These are phyloP conservation scores for Columbina picui DNA, from an alignment of 2,113 vertebrate genomes.

Conservation along the genomic window DNA sequence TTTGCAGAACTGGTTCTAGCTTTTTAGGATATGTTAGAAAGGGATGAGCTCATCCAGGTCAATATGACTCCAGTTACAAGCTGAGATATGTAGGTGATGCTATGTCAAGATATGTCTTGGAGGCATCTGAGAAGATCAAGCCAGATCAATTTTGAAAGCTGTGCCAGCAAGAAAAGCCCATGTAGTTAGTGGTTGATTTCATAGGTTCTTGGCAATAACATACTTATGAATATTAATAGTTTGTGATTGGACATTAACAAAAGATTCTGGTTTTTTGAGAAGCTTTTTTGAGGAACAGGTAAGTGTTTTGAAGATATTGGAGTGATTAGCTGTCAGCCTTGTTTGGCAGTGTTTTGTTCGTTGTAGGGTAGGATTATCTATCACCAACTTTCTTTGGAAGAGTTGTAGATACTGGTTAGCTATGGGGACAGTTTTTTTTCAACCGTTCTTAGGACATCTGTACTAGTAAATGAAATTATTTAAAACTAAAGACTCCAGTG, in stretches of 20 bases:
- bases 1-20: not conserved
- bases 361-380: not conserved
- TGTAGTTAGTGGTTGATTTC: not conserved
- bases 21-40: not conserved
- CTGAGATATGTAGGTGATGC: not conserved
- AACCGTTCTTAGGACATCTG: not conserved
- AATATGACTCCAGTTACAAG: not conserved
- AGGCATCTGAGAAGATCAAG: not conserved
- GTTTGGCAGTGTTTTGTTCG: not conserved
- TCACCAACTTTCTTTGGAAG: not conserved
- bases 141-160: not conserved
- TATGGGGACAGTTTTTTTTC: not conserved
- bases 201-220: not conserved
- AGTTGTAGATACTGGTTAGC: not conserved
- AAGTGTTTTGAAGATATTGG: not conserved
- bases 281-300: not conserved
- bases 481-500: not conserved
- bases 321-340: not conserved
- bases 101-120: not conserved
- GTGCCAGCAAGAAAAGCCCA: not conserved
- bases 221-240: not conserved
- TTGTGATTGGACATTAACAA: not conserved
- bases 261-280: not conserved
- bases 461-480: not conserved
- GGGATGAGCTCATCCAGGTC: not conserved